These are phyloP conservation scores for Orthonyx spaldingii DNA, from an alignment of 2,113 vertebrate species.

Conservation along the genomic window DNA sequence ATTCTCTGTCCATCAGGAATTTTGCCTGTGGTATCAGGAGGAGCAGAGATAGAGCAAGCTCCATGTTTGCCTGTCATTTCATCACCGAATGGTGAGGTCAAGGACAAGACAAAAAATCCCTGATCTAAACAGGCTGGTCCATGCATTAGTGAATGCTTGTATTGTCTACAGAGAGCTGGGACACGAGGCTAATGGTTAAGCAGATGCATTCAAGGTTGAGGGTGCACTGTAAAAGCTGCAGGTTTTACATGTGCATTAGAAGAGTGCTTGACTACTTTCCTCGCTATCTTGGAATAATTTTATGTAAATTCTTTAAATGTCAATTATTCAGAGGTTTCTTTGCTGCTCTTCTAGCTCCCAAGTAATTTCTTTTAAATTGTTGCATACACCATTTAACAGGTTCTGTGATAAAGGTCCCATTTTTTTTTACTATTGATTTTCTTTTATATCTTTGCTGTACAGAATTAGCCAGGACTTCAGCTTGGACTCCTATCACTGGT, in stretches of 20 bases:
- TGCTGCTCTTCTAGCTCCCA: not conserved
- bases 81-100: not conserved
- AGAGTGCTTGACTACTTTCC: not conserved
- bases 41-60: not conserved
- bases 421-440: conserved; percentile 11
- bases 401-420: not conserved
- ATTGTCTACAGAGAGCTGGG: not conserved
- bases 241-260: not conserved
- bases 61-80: not conserved
- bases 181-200: not conserved
- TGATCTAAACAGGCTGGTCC: not conserved
- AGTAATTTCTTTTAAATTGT: conserved; percentile 44
- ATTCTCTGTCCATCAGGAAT: not conserved
- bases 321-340: conserved; percentile 14
- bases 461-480: not conserved
- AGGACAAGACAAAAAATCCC: not conserved
- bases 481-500: not conserved
- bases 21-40: not conserved
- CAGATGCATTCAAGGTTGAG: not conserved
- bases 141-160: not conserved
- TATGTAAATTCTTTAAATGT: conserved; percentile 51
- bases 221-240: not conserved
- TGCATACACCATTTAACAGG: conserved; percentile 25
- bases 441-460: not conserved
- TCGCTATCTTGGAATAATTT: not conserved